phyloP scores from a whole-genome alignment of 2,888 invertebrate genomes.

The Asteroscopus sphinx region DNA sequence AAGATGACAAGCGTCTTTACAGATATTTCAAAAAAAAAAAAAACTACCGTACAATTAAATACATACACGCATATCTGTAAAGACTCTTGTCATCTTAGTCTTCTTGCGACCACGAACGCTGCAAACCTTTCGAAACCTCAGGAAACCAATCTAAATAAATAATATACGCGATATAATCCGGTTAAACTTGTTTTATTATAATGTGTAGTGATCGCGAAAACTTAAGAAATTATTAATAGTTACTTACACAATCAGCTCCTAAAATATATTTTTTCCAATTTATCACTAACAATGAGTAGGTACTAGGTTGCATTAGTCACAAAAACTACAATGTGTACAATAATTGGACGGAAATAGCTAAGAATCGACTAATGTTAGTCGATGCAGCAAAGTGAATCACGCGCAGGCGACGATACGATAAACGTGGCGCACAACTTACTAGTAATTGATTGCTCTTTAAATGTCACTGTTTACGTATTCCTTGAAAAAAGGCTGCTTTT shows the following conservation, averaged over 20 bases:
- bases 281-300: conserved; percentile 32
- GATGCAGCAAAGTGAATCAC: conserved; percentile 52
- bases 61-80: too few species aligned
- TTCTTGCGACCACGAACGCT: too few species aligned
- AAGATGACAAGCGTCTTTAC: too few species aligned
- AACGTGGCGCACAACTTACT: conserved; percentile 31
- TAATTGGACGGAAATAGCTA: conserved; percentile 52
- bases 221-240: too few species aligned
- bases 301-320: conserved; percentile 43
- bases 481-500: conserved; percentile 23
- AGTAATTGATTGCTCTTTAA: conserved; percentile 42
- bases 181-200: too few species aligned
- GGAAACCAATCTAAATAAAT: too few species aligned
- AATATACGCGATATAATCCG: too few species aligned
- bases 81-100: too few species aligned
- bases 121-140: too few species aligned
- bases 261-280: conserved; percentile 29
- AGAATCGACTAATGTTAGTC: conserved; percentile 32
- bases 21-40: too few species aligned
- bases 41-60: too few species aligned
- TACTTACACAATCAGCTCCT: conserved; percentile 10
- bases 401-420: conserved; percentile 29
- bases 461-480: conserved; percentile 36
- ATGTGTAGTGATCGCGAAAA: too few species aligned
- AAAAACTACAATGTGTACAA: conserved; percentile 49